phyloP scores from a whole-genome alignment of 2,797 vertebrate genomes.

The Sebastolobus alascanus region DNA sequence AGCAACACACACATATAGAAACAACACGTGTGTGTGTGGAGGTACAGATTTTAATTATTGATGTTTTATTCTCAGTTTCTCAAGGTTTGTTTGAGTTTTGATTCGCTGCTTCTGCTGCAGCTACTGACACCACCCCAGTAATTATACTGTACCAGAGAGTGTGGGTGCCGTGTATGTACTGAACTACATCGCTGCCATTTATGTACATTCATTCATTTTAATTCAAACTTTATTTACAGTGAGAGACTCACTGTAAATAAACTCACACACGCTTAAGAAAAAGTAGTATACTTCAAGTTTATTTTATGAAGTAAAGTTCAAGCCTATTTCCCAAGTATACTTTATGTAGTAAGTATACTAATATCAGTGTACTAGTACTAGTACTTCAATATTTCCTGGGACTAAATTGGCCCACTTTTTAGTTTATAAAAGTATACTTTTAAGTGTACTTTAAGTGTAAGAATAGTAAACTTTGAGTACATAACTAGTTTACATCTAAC shows the following conservation, averaged over 20 bases:
- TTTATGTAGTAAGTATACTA: too few species aligned
- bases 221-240: not conserved
- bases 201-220: not conserved
- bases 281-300: too few species aligned
- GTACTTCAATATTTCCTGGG: too few species aligned
- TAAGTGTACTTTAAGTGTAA: too few species aligned
- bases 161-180: not conserved
- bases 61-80: not conserved
- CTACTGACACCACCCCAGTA: not conserved
- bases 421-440: too few species aligned
- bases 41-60: not conserved
- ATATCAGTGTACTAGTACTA: too few species aligned
- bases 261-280: too few species aligned
- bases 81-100: not conserved
- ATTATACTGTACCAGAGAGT: not conserved
- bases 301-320: too few species aligned
- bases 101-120: not conserved
- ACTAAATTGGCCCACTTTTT: too few species aligned
- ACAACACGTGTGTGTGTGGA: rapidly evolving
- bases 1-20: not conserved
- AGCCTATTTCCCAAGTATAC: too few species aligned
- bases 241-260: not conserved
- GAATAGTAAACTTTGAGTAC: too few species aligned
- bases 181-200: not conserved
- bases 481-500: too few species aligned